Base-by-base conservation (phyloP, 2,113 vertebrate species). In the Tetrax tetrax region DNA sequence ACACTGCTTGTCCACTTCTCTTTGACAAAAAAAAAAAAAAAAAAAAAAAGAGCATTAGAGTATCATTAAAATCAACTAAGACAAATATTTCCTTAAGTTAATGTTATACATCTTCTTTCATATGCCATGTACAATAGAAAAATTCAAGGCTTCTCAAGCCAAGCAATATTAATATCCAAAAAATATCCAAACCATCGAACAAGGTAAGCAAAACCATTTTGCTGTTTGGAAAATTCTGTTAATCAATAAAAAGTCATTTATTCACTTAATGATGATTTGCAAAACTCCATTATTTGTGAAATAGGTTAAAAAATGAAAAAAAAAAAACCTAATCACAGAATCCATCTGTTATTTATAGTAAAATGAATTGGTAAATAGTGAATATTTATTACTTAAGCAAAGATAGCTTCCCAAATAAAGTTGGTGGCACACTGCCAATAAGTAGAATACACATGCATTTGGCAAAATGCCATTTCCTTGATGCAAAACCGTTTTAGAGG, bases 341-440 rank as follows among this genome's bases (percentile, higher is more conserved):
- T 33, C 27, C 66, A 74, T 90, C 80, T 94, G 87, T 83, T 95
- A 95, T 91, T 93, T 90, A 96, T 84, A 93, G 88, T 47, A 88
- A 95, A 97, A 97, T 87, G 45, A 97, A 97, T 35, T 86, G 41
- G 57, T 91, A 76, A 95, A 78, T 48, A 95, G 37, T 75, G 91
- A 96, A 89, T 95, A 95, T 50, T 91, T 87, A 97, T 94, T 95
- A 93, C 87, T 95, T 95, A 90, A 96, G 74, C 85, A 83, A 92
- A 77, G 75, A 80, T 61, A 90, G 69, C 89, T 95, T 96, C 89
- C 80, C 79, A 97, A 91, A 96, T 89, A 94, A 94, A 77, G 37
- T 41, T 35, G 7, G 27, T 89, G 91, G 94, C 91, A 88, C 38
- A 21, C 76, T 92, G 88, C 96, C 95, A 97, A 4, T 74, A 91